Percentiles rank a stretch among this genome's conserved stretches.
Conservation (phyloP, 2,888 invertebrate species). For the Acanthacorydalis orientalis region DNA sequence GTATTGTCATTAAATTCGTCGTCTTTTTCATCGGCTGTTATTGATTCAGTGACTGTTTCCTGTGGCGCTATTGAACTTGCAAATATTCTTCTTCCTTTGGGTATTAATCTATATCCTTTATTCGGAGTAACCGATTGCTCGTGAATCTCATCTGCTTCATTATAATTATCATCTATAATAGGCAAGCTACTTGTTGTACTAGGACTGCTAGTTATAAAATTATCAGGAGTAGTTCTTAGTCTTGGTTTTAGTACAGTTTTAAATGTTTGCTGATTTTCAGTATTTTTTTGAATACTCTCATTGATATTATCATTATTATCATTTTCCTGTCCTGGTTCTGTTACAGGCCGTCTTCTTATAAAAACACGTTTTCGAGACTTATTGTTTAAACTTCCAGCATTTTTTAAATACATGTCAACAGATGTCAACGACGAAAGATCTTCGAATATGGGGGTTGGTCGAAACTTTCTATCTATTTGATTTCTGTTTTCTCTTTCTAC, state of each 20-base stretch:
- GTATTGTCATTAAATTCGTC: not conserved
- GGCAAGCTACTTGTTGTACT: not conserved
- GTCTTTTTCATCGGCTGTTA: not conserved
- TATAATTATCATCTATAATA: not conserved
- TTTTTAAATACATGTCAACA: conserved; percentile 22
- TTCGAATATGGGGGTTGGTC: conserved; percentile 23
- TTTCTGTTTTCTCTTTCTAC: conserved; percentile 15
- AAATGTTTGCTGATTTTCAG: conserved; percentile 28
- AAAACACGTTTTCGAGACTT: not conserved
- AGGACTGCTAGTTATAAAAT: not conserved
- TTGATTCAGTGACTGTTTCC: not conserved
- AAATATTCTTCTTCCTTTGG: not conserved
- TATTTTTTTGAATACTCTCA: conserved; percentile 25
- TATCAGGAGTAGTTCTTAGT: not conserved
- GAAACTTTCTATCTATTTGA: conserved; percentile 15
- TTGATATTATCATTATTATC: not conserved
- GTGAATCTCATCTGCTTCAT: not conserved
- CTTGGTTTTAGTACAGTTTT: not conserved
- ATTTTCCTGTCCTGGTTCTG: too few species aligned
- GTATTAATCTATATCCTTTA: not conserved
- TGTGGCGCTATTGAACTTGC: not conserved
- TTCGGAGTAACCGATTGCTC: too few species aligned
- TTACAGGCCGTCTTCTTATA: too few species aligned
- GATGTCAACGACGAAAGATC: conserved; percentile 37
- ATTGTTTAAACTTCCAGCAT: conserved; percentile 3